A percentile compares a stretch with the other conserved stretches of the same genome.
phyloP scores from a whole-genome alignment of 2,888 invertebrate species.

The Drosophila borborema region DNA sequence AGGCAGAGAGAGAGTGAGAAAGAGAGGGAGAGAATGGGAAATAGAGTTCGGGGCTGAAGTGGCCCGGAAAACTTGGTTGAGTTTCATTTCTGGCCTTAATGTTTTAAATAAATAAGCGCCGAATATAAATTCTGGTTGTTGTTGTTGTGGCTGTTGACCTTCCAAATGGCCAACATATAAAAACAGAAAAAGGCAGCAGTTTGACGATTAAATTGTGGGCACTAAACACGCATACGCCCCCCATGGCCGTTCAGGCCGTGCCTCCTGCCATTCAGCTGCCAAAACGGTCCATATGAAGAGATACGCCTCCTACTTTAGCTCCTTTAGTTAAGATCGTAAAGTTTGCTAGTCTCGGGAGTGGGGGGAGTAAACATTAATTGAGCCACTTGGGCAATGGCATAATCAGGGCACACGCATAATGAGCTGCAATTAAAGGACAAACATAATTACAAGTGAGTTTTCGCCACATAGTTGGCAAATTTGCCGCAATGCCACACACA shows the following conservation, averaged over 20 bases:
- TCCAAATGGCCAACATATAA: constrained; percentile 24
- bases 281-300: constrained; percentile 13
- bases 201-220: constrained; percentile 49
- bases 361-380: constrained; percentile 67
- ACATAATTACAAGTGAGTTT: constrained; percentile 71
- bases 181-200: constrained; percentile 16
- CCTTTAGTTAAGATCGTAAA: constrained; percentile 19
- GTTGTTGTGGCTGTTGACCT: constrained; percentile 11
- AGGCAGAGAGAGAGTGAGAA: background rate
- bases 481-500: constrained; percentile 14
- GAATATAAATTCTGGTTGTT: constrained; percentile 26
- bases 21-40: background rate
- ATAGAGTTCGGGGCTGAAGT: background rate
- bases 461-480: constrained; percentile 22
- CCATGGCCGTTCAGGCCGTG: background rate
- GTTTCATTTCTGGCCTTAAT: constrained; percentile 35
- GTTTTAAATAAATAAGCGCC: constrained; percentile 47
- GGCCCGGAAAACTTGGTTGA: constrained; percentile 6
- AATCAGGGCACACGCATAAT: constrained; percentile 77
- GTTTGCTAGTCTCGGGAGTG: constrained; percentile 17
- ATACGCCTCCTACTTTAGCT: constrained; percentile 18
- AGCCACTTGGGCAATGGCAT: constrained; percentile 74
- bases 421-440: constrained; percentile 78
- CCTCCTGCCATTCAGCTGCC: background rate
- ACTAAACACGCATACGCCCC: constrained; percentile 48